Evolutionary conservation across 1,140 invertebrate genomes (phyloP).

Genomic region (Trachymyrmex septentrionalis): DNA sequence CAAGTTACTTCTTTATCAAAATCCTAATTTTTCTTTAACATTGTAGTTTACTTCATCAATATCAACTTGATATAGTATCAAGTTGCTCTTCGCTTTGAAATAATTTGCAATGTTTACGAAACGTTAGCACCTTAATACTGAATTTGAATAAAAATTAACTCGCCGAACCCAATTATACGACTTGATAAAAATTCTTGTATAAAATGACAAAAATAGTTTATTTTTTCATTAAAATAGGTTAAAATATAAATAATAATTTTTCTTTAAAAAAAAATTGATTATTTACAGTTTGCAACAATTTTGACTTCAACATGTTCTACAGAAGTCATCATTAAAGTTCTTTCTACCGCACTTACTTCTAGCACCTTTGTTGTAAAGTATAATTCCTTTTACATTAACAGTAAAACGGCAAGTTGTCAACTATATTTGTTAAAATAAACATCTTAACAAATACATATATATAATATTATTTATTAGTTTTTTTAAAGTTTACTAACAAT

Average conservation of each 20-base stretch:
- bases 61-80: too few relatives aligned
- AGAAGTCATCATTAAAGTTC: not conserved
- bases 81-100: too few relatives aligned
- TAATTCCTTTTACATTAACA: not conserved
- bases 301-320: not conserved
- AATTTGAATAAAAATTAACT: too few relatives aligned
- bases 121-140: too few relatives aligned
- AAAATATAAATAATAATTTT: not conserved
- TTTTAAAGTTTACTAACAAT: not conserved
- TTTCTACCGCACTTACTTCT: not conserved
- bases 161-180: too few relatives aligned
- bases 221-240: not conserved
- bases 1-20: too few relatives aligned
- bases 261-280: not conserved
- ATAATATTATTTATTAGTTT: too few relatives aligned
- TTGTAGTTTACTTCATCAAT: too few relatives aligned
- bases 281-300: conserved; percentile 13
- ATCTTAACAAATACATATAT: too few relatives aligned
- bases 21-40: too few relatives aligned
- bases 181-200: too few relatives aligned
- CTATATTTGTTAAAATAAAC: not conserved
- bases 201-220: not conserved
- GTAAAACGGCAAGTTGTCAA: not conserved
- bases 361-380: not conserved
- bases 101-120: too few relatives aligned